phyloP scores from a whole-genome alignment of 2,113 vertebrate species.

The Glaucidium brasilianum region DNA sequence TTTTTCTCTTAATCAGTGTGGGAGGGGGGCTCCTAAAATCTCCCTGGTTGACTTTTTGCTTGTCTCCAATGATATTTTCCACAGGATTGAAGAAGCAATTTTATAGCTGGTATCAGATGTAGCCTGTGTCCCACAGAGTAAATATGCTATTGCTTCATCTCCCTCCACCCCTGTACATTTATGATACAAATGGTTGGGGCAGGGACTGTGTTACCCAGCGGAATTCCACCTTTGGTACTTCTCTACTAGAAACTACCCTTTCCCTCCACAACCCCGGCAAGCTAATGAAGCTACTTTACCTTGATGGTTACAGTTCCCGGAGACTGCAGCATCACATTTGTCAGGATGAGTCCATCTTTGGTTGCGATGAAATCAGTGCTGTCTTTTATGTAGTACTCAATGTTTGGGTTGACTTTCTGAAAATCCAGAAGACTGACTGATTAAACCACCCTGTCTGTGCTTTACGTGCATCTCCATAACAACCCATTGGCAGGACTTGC shows the following conservation, averaged over 20 bases:
- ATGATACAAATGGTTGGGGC: neutral
- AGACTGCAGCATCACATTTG: constrained; percentile 72
- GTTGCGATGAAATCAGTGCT: constrained; percentile 81
- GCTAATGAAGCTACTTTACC: constrained; percentile 15
- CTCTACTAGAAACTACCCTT: neutral
- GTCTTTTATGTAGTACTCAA: constrained; percentile 80
- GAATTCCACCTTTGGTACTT: neutral
- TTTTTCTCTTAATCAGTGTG: neutral
- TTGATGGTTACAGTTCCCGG: neutral
- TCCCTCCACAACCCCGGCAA: neutral
- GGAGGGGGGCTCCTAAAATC: neutral
- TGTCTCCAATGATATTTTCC: neutral
- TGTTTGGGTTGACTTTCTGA: constrained; percentile 82
- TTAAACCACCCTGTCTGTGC: neutral
- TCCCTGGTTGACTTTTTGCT: neutral
- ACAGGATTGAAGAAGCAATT: neutral
- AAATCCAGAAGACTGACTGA: neutral
- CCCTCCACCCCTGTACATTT: neutral
- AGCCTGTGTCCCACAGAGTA: neutral
- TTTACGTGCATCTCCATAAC: neutral
- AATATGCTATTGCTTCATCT: neutral
- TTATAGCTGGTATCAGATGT: neutral
- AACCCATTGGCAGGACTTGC: neutral
- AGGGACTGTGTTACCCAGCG: neutral
- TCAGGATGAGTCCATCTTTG: constrained; percentile 79